These are phyloP conservation scores for Drosophila recens DNA, from an alignment of 2,888 invertebrate species.

Conservation along the genomic window DNA sequence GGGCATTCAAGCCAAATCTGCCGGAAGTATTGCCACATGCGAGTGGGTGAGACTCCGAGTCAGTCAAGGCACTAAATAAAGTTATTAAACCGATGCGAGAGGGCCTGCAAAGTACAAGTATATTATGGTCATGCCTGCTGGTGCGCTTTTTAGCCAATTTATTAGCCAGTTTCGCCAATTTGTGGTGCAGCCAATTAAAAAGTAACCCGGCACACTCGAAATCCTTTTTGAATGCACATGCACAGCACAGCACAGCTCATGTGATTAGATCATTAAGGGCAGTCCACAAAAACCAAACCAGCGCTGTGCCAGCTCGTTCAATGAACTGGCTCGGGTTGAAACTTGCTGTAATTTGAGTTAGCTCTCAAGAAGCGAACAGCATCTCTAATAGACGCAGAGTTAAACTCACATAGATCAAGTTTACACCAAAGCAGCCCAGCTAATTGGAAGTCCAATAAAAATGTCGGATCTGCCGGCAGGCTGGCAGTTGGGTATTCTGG, in stretches of 20 bases:
- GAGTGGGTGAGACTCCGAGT: constrained; percentile 53
- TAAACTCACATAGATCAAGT: constrained; percentile 70
- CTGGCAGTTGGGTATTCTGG: no score
- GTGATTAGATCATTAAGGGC: constrained; percentile 79
- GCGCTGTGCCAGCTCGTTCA: constrained; percentile 32
- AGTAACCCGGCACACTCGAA: constrained; percentile 63
- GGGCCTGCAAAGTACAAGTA: constrained; percentile 19
- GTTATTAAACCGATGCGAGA: constrained; percentile 54
- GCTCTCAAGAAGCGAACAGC: constrained; percentile 15
- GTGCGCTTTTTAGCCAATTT: constrained; percentile 48
- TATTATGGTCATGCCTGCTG: constrained; percentile 10
- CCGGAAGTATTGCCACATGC: constrained; percentile 58
- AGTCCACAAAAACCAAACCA: constrained; percentile 15
- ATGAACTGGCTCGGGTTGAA: constrained; percentile 11
- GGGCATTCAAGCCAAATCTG: constrained; percentile 38
- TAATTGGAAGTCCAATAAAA: constrained; percentile 83
- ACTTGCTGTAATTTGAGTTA: constrained; percentile 20
- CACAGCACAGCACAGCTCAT: constrained; percentile 57
- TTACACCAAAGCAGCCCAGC: constrained; percentile 67
- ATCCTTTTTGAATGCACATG: constrained; percentile 41
- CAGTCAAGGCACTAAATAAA: constrained; percentile 44
- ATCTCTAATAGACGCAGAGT: constrained; percentile 8
- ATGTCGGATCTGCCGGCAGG: constrained; percentile 76
- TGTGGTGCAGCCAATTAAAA: constrained; percentile 74
- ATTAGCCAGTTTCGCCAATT: constrained; percentile 57